Conservation (phyloP, 53 echinoderm and acorn worm species). For the Temnopleurus reevesii region DNA sequence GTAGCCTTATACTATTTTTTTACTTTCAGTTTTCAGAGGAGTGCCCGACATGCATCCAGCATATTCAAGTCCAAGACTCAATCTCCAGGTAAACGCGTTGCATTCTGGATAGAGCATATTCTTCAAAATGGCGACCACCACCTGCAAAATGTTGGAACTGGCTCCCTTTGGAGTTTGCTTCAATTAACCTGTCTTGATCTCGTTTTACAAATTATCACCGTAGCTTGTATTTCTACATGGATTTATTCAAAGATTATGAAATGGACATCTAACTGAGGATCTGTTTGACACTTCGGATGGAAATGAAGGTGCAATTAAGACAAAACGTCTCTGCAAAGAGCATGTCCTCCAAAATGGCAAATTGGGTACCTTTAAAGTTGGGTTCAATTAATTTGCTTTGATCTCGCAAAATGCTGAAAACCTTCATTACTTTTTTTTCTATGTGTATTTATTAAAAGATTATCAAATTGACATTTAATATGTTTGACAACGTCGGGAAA, state of each 20-base stretch:
- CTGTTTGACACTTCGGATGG: background rate
- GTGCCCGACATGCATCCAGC: background rate
- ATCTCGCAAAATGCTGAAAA: background rate
- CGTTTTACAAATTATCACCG: background rate
- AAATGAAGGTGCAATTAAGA: no score
- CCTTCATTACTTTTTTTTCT: background rate
- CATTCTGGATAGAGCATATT: slow-evolving; percentile 40
- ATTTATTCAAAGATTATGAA: background rate
- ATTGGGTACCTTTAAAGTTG: background rate
- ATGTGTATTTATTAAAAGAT: no score
- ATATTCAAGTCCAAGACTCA: background rate
- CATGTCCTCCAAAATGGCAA: background rate
- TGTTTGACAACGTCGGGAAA: no score
- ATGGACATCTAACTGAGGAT: background rate
- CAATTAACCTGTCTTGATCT: background rate
- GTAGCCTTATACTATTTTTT: no score
- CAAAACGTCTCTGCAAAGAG: no score
- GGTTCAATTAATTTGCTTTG: background rate
- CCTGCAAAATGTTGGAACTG: background rate
- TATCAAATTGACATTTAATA: no score
- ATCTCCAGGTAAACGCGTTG: slow-evolving; percentile 1
- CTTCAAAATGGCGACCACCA: slow-evolving; percentile 4
- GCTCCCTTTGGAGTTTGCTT: background rate
- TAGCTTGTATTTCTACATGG: background rate
- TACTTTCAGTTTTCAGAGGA: background rate